phyloP scores from a whole-genome alignment of 2,113 vertebrate species.

The Oryzias melastigma region DNA sequence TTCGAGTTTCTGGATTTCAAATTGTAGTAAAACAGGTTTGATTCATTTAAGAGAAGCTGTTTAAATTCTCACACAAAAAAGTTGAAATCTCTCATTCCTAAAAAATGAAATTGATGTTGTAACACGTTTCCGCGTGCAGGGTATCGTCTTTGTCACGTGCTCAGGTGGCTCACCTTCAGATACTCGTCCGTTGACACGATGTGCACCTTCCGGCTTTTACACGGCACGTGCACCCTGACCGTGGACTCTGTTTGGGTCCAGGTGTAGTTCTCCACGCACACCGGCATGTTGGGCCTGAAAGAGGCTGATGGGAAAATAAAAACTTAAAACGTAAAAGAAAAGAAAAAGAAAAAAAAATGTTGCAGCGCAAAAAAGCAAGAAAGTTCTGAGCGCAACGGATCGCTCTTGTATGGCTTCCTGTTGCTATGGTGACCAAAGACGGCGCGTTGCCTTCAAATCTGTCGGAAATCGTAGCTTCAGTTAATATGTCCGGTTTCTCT shows the following conservation, averaged over 20 bases:
- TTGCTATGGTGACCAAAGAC: slow-evolving; percentile 19
- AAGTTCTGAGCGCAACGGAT: not conserved
- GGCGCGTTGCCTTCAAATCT: not conserved
- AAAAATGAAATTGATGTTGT: too few relatives aligned
- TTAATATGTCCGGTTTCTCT: too few relatives aligned
- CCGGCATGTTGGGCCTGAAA: slow-evolving; percentile 76
- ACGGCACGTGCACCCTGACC: slow-evolving; percentile 80
- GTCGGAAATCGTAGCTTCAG: not conserved
- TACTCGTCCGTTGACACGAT: slow-evolving; percentile 85
- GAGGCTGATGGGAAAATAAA: not conserved
- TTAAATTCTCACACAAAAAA: too few relatives aligned
- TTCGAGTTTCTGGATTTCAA: too few relatives aligned
- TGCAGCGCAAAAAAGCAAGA: not conserved
- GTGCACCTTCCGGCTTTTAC: slow-evolving; percentile 77
- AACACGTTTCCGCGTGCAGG: too few relatives aligned
- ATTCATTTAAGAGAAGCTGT: too few relatives aligned
- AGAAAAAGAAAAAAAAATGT: not conserved
- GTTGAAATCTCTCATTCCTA: too few relatives aligned
- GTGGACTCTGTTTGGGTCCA: slow-evolving; percentile 83
- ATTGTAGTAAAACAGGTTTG: too few relatives aligned
- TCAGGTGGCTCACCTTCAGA: slow-evolving; percentile 80
- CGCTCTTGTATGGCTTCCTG: not conserved
- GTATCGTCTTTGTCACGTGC: not conserved
- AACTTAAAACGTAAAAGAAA: not conserved
- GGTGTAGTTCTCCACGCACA: slow-evolving; percentile 78